Percentiles rank a stretch among this genome's conserved stretches.
These are phyloP conservation scores for Aix galericulata DNA, from an alignment of 2,113 vertebrate genomes.

Conservation along the genomic window DNA sequence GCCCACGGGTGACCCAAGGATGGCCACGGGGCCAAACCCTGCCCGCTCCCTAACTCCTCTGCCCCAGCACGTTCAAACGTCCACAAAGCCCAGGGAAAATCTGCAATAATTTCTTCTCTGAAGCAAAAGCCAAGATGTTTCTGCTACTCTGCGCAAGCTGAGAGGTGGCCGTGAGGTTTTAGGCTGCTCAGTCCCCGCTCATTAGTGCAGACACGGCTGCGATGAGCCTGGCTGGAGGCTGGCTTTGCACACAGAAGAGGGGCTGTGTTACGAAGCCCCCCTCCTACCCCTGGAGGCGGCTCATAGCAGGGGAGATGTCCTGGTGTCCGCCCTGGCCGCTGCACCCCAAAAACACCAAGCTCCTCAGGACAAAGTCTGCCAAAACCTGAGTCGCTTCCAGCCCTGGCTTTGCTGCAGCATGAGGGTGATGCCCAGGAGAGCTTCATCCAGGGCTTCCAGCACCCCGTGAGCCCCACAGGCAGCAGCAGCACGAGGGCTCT, in stretches of 20 bases:
- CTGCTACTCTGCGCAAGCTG: neutral
- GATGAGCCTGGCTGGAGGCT: neutral
- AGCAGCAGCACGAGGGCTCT: neutral
- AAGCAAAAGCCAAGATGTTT: neutral
- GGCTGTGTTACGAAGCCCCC: neutral
- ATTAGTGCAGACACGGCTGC: neutral
- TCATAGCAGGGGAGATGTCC: neutral
- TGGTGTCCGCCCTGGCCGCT: neutral
- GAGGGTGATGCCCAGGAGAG: neutral
- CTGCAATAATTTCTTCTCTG: neutral
- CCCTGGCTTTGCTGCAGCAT: neutral
- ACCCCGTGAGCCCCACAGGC: too few species aligned
- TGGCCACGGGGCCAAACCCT: too few species aligned
- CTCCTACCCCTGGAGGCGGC: neutral
- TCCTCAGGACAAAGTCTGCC: neutral
- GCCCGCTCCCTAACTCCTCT: neutral
- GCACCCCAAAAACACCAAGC: neutral
- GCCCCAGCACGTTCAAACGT: neutral
- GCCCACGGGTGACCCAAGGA: too few species aligned
- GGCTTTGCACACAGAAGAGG: neutral
- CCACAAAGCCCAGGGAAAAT: neutral
- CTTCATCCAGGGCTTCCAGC: neutral
- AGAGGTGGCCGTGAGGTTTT: neutral
- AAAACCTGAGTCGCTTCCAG: neutral
- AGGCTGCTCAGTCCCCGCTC: neutral